Percentiles rank a stretch among this genome's conserved stretches.
Conservation (phyloP, 2,113 vertebrate species). For the Trematomus loennbergii region DNA sequence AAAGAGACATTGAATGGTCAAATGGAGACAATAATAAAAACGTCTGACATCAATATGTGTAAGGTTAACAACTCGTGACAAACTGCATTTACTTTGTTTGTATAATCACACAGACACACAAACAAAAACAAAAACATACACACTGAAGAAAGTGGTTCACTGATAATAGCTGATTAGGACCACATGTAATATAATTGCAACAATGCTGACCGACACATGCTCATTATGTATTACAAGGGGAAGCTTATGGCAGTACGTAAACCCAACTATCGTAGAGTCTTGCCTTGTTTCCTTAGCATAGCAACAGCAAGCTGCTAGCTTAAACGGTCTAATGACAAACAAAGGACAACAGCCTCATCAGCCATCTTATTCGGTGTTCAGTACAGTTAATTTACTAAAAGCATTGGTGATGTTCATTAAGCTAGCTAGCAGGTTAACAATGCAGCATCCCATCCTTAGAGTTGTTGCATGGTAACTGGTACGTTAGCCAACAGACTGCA, state of each 20-base stretch:
- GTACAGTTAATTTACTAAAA: not conserved
- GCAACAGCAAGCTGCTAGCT: constrained; percentile 30
- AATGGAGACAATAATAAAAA: not conserved
- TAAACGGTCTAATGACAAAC: constrained; percentile 36
- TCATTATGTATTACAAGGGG: not conserved
- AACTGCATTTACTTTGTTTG: not conserved
- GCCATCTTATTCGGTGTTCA: constrained; percentile 28
- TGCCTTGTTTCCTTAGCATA: constrained; percentile 54
- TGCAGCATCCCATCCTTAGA: not conserved
- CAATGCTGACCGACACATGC: not conserved
- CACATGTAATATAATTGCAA: constrained; percentile 9
- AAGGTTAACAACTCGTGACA: not conserved
- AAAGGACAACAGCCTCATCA: constrained; percentile 36
- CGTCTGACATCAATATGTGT: not conserved
- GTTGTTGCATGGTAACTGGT: constrained; percentile 12
- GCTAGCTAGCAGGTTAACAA: not conserved
- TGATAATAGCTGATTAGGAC: not conserved
- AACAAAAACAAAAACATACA: not conserved
- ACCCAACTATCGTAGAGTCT: not conserved
- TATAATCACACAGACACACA: not conserved
- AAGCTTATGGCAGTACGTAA: not conserved
- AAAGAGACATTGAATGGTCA: not conserved
- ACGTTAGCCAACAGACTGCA: constrained; percentile 15
- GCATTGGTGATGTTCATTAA: not conserved
- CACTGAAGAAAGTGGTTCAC: not conserved